phyloP scores from a whole-genome alignment of 1,140 invertebrate genomes.

The Dendrolimus kikuchii region DNA sequence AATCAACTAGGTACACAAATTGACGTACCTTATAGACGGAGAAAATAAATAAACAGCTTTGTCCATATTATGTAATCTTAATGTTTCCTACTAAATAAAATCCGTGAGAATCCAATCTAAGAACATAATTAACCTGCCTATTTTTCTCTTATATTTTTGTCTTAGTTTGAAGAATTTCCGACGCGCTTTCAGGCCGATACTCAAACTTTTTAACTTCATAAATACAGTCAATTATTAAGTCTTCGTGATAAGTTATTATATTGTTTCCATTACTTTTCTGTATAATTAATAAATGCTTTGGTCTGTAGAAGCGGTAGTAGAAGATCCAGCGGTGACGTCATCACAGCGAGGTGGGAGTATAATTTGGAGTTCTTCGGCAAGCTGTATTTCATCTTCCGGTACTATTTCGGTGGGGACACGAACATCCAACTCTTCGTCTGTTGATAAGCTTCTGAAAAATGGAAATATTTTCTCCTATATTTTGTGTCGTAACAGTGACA shows the following conservation, averaged over 20 bases:
- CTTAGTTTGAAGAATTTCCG: constrained; percentile 21
- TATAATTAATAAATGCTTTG: constrained; percentile 2
- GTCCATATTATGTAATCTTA: not conserved
- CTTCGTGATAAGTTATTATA: not conserved
- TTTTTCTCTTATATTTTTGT: constrained; percentile 17
- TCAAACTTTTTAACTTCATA: constrained; percentile 14
- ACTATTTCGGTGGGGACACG: constrained; percentile 29
- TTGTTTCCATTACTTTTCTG: not conserved
- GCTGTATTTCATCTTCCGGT: constrained; percentile 48
- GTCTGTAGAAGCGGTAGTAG: constrained; percentile 19
- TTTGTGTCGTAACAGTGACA: no score
- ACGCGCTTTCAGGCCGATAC: constrained; percentile 19
- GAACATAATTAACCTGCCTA: constrained; percentile 36
- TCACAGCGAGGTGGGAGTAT: constrained; percentile 55
- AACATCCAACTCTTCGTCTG: constrained; percentile 35
- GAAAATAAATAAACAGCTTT: not conserved
- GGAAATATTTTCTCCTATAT: not conserved
- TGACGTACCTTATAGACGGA: not conserved
- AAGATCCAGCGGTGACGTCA: constrained; percentile 38
- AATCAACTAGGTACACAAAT: no score
- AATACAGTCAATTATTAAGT: not conserved
- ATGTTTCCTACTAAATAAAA: constrained; percentile 10
- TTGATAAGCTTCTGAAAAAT: constrained; percentile 23
- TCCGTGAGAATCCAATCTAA: constrained; percentile 36
- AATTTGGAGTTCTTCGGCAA: constrained; percentile 54